Evolutionary conservation across 2,113 vertebrate species (phyloP), one percentile per base, ranked within the genome.

Genomic region (Nibea albiflora): DNA sequence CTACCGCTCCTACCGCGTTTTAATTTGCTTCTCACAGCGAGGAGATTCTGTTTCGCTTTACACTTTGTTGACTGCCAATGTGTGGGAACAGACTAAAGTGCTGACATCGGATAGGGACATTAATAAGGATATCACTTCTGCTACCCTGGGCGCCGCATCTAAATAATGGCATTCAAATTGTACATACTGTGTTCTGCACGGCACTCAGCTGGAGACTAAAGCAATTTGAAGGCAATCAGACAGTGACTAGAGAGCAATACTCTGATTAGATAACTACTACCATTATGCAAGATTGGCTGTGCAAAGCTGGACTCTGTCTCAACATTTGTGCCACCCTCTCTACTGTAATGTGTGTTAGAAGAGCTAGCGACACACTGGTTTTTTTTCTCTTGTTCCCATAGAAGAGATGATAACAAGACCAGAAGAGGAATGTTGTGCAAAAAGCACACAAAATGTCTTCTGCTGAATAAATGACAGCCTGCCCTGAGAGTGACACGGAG

Each of bases 141-240:
- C 70, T 69, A 62, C 47, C 63, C 64, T 60, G 66, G 66, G 62
- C 11, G 42, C 71, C n/a, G 15, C 83, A 78, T 88, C 76, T 78
- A 81, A 73, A 79, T 87, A 81, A 90, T 81, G 72, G 73, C 85
- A 84, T 85, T 87, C 44, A 71, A 80, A 91, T 85, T 84, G 80
- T 74, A 85, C 83, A 72, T 68, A 79, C 72, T 81, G 88, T 57
- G 79, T 81, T 86, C 65, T 69, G 42, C 54, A 85, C 35, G 47
- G 58, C 78, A 78, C 80, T 62, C 73, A 28, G 85, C 70, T 73
- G 82, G 80, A 88, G 85, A 78, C 46, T 67, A 14, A 71, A 71
- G 54, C 50, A 78, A 86, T 85, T 76, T 83, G 24, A 88, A 76
- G 76, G 78, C 73, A 87, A 79, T 87, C 60, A 73, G 62, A 81